Evolutionary conservation across 2,797 vertebrate genomes (phyloP).

Genomic region (Nasua narica): DNA sequence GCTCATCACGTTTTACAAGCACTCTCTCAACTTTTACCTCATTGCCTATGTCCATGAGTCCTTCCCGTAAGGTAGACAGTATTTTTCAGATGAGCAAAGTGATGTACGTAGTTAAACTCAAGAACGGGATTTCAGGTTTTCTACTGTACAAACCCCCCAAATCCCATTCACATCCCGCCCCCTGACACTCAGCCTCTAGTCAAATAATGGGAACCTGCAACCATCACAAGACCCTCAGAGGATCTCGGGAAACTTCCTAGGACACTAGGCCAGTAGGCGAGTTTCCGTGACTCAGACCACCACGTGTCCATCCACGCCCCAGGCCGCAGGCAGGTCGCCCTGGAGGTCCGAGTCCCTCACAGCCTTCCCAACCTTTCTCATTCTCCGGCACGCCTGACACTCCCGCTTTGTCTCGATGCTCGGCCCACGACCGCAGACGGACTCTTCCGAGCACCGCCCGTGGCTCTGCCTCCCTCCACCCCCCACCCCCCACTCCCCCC

Average conservation of each 20-base stretch:
- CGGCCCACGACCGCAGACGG: not conserved
- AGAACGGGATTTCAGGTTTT: slow-evolving; percentile 16
- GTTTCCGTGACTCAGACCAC: not conserved
- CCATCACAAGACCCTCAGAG: not conserved
- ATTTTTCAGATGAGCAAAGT: not conserved
- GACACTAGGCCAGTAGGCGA: not conserved
- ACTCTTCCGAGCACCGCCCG: not conserved
- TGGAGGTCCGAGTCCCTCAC: not conserved
- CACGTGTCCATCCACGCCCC: not conserved
- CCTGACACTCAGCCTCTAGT: not conserved
- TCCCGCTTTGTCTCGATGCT: not conserved
- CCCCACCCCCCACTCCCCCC: not conserved
- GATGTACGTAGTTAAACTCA: not conserved
- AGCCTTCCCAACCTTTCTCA: not conserved
- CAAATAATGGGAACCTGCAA: not conserved
- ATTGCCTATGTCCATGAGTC: not conserved
- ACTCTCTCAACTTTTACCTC: not conserved
- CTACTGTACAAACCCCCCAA: not conserved
- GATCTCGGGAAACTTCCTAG: not conserved
- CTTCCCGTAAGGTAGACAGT: not conserved
- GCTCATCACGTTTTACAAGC: not conserved
- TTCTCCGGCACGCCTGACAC: not conserved
- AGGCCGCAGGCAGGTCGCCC: not conserved
- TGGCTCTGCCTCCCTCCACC: not conserved
- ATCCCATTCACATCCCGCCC: not conserved